Conservation (phyloP, 2,797 vertebrate species). For the Dallia pectoralis region DNA sequence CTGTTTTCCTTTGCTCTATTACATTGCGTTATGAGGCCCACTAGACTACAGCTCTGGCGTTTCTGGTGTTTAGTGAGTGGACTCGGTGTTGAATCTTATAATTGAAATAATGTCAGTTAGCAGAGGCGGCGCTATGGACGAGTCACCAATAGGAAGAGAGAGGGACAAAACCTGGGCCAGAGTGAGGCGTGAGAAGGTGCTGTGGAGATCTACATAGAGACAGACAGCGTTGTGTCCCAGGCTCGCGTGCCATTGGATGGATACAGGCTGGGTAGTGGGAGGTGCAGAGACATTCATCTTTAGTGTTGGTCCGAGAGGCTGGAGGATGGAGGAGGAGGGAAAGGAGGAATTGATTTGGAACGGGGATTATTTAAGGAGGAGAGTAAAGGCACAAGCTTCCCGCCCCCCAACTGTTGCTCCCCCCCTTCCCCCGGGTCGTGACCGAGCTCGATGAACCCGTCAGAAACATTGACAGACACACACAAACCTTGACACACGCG, state of each 20-base stretch:
- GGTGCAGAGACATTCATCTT: constrained; percentile 61
- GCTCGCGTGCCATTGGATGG: constrained; percentile 19
- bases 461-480: constrained; percentile 80
- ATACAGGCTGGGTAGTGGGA: background rate
- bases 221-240: constrained; percentile 23
- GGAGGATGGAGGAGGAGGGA: constrained; percentile 51
- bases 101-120: background rate
- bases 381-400: constrained; percentile 67
- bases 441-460: constrained; percentile 91
- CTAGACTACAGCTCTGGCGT: background rate
- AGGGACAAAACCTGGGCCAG: background rate
- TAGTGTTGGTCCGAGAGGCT: constrained; percentile 38
- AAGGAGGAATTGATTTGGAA: constrained; percentile 50
- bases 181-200: background rate
- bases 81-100: background rate
- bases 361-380: constrained; percentile 54
- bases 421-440: constrained; percentile 74
- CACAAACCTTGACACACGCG: constrained; percentile 11
- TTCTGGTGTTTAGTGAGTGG: background rate
- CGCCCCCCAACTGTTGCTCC: constrained; percentile 51
- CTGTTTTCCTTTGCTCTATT: background rate
- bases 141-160: background rate
- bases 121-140: background rate
- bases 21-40: background rate
- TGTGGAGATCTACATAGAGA: background rate